Evolutionary conservation across 2,888 invertebrate species (phyloP).

Genomic region (Sinelater perroti): DNA sequence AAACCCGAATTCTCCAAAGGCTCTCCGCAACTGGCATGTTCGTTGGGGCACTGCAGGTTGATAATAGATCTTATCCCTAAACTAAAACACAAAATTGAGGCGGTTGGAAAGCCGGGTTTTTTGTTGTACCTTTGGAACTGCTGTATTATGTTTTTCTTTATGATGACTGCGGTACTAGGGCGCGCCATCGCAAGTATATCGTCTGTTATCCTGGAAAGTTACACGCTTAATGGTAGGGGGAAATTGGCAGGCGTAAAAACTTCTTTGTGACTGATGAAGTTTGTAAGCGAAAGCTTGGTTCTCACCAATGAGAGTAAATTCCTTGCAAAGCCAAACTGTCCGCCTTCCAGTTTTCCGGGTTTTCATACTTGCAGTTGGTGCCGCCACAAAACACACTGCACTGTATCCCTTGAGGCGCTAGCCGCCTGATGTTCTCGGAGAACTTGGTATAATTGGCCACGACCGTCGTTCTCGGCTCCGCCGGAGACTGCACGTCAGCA

Average conservation of each 20-base stretch:
- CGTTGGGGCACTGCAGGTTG: conserved; percentile 85
- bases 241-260: too few species aligned
- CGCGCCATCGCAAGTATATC: conserved; percentile 90
- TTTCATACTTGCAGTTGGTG: conserved; percentile 81
- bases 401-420: conserved; percentile 75
- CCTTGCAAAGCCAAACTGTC: conserved; percentile 77
- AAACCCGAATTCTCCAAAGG: conserved; percentile 80
- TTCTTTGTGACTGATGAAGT: neutral
- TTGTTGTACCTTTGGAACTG: conserved; percentile 76
- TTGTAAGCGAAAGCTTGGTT: conserved; percentile 5
- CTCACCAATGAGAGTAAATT: conserved; percentile 85
- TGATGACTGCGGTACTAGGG: conserved; percentile 77
- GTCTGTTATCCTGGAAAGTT: conserved; percentile 79
- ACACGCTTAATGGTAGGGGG: conserved; percentile 4
- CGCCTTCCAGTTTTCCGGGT: conserved; percentile 68
- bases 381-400: conserved; percentile 89
- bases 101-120: too few species aligned
- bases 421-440: conserved; percentile 67
- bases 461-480: conserved; percentile 21
- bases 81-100: conserved; percentile 59
- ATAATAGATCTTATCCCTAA: conserved; percentile 83
- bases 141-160: conserved; percentile 78
- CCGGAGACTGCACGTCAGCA: conserved; percentile 12
- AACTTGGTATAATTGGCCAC: conserved; percentile 62
- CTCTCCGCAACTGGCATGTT: conserved; percentile 87